These are phyloP conservation scores for Xestia sexstrigata DNA, from an alignment of 2,888 invertebrate species.

Conservation along the genomic window DNA sequence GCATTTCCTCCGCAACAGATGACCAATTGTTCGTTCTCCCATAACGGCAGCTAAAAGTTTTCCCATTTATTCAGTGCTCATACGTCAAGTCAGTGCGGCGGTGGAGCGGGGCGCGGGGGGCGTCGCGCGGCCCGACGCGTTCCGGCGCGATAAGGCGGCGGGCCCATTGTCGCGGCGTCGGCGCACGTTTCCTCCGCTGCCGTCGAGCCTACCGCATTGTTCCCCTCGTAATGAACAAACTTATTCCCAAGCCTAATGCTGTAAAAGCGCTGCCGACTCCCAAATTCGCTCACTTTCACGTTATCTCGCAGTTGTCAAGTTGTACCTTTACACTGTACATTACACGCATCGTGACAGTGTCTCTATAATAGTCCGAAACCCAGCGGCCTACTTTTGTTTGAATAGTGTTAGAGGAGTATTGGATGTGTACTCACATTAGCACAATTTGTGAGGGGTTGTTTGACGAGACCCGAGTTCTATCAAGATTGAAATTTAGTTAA, in stretches of 20 bases:
- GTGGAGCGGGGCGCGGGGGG: slow-evolving; percentile 56
- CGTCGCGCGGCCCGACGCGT: slow-evolving; percentile 80
- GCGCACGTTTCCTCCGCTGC: slow-evolving; percentile 90
- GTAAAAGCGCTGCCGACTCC: slow-evolving; percentile 81
- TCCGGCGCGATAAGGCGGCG: slow-evolving; percentile 90
- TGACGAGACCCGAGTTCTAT: slow-evolving; percentile 83
- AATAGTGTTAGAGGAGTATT: slow-evolving; percentile 83
- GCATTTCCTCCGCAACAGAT: slow-evolving; percentile 85
- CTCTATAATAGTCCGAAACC: slow-evolving; percentile 80
- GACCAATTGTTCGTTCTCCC: slow-evolving; percentile 90
- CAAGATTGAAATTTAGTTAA: slow-evolving; percentile 73
- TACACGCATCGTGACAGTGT: slow-evolving; percentile 75
- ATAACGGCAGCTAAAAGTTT: slow-evolving; percentile 88
- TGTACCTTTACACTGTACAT: slow-evolving; percentile 69
- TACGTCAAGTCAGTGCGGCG: slow-evolving; percentile 83
- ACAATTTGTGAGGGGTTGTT: slow-evolving; percentile 83
- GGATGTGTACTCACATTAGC: slow-evolving; percentile 83
- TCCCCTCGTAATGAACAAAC: slow-evolving; percentile 89
- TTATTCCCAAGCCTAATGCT: slow-evolving; percentile 88
- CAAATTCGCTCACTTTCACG: slow-evolving; percentile 84
- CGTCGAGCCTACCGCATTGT: slow-evolving; percentile 89
- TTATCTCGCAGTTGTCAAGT: slow-evolving; percentile 85
- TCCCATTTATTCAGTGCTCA: slow-evolving; percentile 90
- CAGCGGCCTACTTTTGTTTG: slow-evolving; percentile 87
- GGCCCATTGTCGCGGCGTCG: slow-evolving; percentile 88